Evolutionary conservation across 1,140 invertebrate genomes (phyloP).

Genomic region (Eriocheir sinensis): DNA sequence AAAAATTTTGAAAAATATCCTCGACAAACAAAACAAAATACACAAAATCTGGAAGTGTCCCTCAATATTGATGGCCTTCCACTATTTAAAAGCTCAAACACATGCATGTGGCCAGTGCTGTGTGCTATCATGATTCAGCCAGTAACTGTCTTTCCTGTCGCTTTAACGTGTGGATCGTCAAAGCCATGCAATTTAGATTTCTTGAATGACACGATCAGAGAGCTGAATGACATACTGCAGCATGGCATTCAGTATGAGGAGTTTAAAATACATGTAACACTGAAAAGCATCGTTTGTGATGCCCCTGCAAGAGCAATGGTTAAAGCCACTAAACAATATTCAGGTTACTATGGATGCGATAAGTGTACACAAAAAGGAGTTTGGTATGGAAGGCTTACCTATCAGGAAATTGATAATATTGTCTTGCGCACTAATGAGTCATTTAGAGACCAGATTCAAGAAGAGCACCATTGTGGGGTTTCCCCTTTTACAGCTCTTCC

Average conservation of each 20-base stretch:
- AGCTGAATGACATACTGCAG: background rate
- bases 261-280: background rate
- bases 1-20: background rate
- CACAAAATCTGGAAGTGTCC: background rate
- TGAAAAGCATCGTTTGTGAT: conserved; percentile 39
- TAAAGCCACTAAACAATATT: conserved; percentile 42
- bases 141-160: background rate
- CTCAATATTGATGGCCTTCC: conserved; percentile 46
- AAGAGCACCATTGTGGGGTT: conserved; percentile 26
- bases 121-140: background rate
- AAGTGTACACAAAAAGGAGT: conserved; percentile 61
- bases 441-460: conserved; percentile 57
- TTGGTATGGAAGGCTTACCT: conserved; percentile 43
- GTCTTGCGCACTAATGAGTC: conserved; percentile 38
- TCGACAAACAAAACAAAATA: conserved; percentile 29
- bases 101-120: background rate
- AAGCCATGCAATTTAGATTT: conserved; percentile 16
- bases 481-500: too few species aligned
- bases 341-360: conserved; percentile 48
- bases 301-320: conserved; percentile 53
- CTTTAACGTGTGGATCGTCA: background rate
- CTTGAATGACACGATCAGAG: background rate
- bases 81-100: background rate
- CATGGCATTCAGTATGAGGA: background rate
- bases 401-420: background rate